Percentiles rank a stretch among this genome's conserved stretches.
Conservation (phyloP, 2,113 vertebrate species). For the Hystrix brachyura region DNA sequence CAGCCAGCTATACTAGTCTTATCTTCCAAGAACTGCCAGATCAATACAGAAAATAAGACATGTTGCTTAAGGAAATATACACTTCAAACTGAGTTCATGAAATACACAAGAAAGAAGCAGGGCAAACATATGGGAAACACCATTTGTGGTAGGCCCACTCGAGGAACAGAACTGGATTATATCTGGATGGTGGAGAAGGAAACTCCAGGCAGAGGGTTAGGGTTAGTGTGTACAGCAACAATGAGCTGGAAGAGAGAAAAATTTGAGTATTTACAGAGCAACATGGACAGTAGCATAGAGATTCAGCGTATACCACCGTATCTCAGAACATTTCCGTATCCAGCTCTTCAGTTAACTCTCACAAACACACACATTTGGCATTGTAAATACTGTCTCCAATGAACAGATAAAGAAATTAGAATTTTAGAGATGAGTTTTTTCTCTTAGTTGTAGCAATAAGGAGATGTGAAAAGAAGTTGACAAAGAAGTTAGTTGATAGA, state of each 20-base stretch:
- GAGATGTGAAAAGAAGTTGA: not conserved
- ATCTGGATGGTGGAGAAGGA: not conserved
- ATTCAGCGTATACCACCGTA: not conserved
- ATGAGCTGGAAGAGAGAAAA: not conserved
- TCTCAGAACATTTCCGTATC: not conserved
- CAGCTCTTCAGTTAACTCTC: slow-evolving; percentile 1
- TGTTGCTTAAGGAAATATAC: not conserved
- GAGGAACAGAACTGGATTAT: not conserved
- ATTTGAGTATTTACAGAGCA: not conserved
- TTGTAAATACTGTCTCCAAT: not conserved
- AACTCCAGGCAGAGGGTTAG: not conserved
- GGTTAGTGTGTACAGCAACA: not conserved
- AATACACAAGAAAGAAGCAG: not conserved
- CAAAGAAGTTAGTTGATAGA: not conserved
- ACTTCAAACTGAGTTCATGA: not conserved
- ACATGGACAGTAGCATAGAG: not conserved
- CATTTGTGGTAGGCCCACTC: not conserved
- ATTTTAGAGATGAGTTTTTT: not conserved
- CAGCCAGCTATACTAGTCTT: not conserved
- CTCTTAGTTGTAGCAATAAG: not conserved
- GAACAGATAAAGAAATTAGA: slow-evolving; percentile 27
- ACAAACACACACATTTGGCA: not conserved
- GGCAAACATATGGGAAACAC: not conserved
- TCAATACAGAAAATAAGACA: not conserved
- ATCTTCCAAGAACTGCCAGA: not conserved